Evolutionary conservation across 2,797 vertebrate species (phyloP), one percentile per base, ranked within the genome.

Genomic region (Pangasius larnaudii): DNA sequence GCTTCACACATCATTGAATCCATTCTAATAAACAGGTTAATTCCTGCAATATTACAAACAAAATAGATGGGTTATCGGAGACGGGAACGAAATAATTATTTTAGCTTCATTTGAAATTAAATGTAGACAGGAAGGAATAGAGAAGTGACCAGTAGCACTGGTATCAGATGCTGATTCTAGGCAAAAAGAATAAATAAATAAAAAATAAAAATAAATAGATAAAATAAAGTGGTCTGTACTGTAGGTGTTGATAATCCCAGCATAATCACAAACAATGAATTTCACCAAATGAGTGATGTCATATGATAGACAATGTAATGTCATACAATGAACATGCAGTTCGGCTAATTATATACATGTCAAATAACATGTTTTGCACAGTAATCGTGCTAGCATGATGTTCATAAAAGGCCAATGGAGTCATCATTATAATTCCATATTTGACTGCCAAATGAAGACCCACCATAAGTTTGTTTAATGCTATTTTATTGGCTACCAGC

Each of bases 11-110:
- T 51, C 27, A 53, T 53, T 53, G 18, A 53, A 53, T 53, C n/a
- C n/a, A n/a, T 78, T 78, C n/a, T 75, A 75, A 75, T 75, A 14
- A 75, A 11, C 75, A 30, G n/a, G 49, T 53, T 78, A 53, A 33
- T 53, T 78, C 75, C 49, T 30, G 27, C 19, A 78, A 78, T 78
- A 53, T 78, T 53, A 7, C n/a, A 78, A 16, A 18, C 7, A 53
- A 30, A 30, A 53, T 78, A 53, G 49, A 53, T 30, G 75, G 75
- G 46, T 53, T 78, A 30, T 30, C 30, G 1, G 49, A 53, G 46
- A 78, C n/a, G n/a, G 46, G 46, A 2, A 33, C 53, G 49, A 53
- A 30, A 53, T 78, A 4, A 78, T 33, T 14, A 16, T 78, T 78
- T 53, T 7, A n/a, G 42, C 42, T 77, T 30, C 49, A 53, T 78